Conservation (phyloP, 2,888 invertebrate genomes). For the Leucozona laternaria region DNA sequence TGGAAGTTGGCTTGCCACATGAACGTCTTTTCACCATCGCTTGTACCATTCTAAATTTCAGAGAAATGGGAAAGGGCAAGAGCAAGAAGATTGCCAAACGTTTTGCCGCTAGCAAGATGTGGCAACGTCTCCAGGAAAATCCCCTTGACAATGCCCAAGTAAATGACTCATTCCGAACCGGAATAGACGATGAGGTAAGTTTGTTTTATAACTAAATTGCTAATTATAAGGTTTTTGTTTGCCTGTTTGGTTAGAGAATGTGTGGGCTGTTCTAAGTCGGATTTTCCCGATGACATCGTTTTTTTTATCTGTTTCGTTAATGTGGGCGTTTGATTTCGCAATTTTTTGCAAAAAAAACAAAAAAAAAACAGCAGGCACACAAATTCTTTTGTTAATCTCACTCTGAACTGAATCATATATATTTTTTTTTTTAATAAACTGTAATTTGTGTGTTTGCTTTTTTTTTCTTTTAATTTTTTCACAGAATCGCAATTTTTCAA, state of each 20-base stretch:
- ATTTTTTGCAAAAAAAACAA: slow-evolving; percentile 19
- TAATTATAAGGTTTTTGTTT: slow-evolving; percentile 55
- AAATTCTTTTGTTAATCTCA: slow-evolving; percentile 29
- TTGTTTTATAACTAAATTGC: neutral
- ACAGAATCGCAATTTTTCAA: slow-evolving; percentile 87
- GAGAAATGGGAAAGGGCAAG: slow-evolving; percentile 94
- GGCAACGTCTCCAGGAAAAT: slow-evolving; percentile 91
- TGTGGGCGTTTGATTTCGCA: slow-evolving; percentile 61
- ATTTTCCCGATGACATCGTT: slow-evolving; percentile 45
- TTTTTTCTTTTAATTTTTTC: slow-evolving; percentile 77
- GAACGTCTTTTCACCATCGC: slow-evolving; percentile 97
- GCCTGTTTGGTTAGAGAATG: slow-evolving; percentile 51
- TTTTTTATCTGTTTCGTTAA: slow-evolving; percentile 42
- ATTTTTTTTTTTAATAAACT: slow-evolving; percentile 27
- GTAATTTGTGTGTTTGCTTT: slow-evolving; percentile 80
- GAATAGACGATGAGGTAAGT: slow-evolving; percentile 88
- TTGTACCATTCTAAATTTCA: slow-evolving; percentile 93
- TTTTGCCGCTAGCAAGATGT: slow-evolving; percentile 98
- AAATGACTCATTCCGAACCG: slow-evolving; percentile 87
- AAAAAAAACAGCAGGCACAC: slow-evolving; percentile 54
- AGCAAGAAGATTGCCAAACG: slow-evolving; percentile 98
- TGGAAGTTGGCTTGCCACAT: slow-evolving; percentile 90
- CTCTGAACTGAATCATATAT: neutral
- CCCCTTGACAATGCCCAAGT: slow-evolving; percentile 88
- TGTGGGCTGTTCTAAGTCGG: slow-evolving; percentile 29